Evolutionary conservation across 2,888 invertebrate genomes (phyloP).

Genomic region (Smittia aterrima): DNA sequence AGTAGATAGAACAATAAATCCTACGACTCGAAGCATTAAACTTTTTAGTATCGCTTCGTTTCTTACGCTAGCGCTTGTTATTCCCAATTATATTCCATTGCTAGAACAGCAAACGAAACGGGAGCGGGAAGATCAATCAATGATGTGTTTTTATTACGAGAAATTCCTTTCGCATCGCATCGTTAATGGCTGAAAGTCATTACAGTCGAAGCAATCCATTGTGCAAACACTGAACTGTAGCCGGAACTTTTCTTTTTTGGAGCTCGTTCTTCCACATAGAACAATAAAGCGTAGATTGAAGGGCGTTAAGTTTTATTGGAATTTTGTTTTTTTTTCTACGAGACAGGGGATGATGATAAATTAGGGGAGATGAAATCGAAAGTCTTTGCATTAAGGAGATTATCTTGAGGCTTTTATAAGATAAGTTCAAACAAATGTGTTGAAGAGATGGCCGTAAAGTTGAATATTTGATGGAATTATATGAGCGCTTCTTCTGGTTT

Average conservation of each 20-base stretch:
- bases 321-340: too few species aligned
- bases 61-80: not conserved
- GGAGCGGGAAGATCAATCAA: not conserved
- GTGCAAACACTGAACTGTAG: not conserved
- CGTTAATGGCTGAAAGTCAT: not conserved
- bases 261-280: too few species aligned
- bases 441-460: too few species aligned
- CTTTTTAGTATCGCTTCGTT: slow-evolving; percentile 19
- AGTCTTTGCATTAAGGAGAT: too few species aligned
- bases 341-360: too few species aligned
- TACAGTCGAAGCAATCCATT: not conserved
- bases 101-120: not conserved
- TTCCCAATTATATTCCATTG: not conserved
- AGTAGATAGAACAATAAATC: slow-evolving; percentile 31
- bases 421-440: too few species aligned
- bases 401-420: too few species aligned
- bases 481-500: too few species aligned
- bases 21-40: slow-evolving; percentile 35
- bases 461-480: too few species aligned
- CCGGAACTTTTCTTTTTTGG: not conserved
- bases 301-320: too few species aligned
- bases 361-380: too few species aligned
- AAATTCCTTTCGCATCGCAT: not conserved
- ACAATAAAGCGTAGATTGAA: too few species aligned
- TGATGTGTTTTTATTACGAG: not conserved